Evolutionary conservation across 1,140 invertebrate species (phyloP).

Genomic region (Drosophila saltans): DNA sequence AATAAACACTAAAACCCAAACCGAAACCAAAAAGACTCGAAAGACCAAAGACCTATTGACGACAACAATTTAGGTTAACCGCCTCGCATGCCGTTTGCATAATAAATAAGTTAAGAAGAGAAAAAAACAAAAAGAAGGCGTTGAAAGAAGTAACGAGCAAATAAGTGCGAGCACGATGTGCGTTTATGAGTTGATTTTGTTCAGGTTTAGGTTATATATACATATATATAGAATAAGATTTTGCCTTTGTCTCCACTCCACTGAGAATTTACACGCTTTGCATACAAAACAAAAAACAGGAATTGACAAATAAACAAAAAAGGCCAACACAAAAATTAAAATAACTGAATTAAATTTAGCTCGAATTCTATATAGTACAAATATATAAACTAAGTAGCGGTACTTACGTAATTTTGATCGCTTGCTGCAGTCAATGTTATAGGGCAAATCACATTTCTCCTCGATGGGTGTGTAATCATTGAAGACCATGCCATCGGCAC

Average conservation of each 20-base stretch:
- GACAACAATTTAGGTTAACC: slow-evolving; percentile 80
- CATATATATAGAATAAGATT: slow-evolving; percentile 27
- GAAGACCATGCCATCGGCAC: slow-evolving; percentile 96
- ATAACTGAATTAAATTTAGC: slow-evolving; percentile 5
- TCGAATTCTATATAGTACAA: neutral
- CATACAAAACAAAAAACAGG: slow-evolving; percentile 51
- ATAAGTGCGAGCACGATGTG: slow-evolving; percentile 62
- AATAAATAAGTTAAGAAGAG: slow-evolving; percentile 62
- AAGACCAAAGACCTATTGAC: slow-evolving; percentile 70
- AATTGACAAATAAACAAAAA: slow-evolving; percentile 33
- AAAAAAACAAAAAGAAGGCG: slow-evolving; percentile 38
- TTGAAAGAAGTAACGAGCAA: slow-evolving; percentile 65
- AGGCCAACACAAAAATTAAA: neutral
- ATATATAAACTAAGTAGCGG: neutral
- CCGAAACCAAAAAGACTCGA: slow-evolving; percentile 10
- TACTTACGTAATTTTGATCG: slow-evolving; percentile 91
- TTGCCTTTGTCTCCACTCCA: slow-evolving; percentile 10
- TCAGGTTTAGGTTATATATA: slow-evolving; percentile 50
- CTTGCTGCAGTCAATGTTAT: slow-evolving; percentile 92
- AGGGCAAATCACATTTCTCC: slow-evolving; percentile 94
- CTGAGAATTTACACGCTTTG: slow-evolving; percentile 32
- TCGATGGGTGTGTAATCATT: slow-evolving; percentile 92
- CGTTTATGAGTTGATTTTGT: slow-evolving; percentile 64
- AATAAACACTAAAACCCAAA: neutral
- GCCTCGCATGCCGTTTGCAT: slow-evolving; percentile 73